Conservation (phyloP, 2,888 invertebrate genomes). For the Xanthia togata region DNA sequence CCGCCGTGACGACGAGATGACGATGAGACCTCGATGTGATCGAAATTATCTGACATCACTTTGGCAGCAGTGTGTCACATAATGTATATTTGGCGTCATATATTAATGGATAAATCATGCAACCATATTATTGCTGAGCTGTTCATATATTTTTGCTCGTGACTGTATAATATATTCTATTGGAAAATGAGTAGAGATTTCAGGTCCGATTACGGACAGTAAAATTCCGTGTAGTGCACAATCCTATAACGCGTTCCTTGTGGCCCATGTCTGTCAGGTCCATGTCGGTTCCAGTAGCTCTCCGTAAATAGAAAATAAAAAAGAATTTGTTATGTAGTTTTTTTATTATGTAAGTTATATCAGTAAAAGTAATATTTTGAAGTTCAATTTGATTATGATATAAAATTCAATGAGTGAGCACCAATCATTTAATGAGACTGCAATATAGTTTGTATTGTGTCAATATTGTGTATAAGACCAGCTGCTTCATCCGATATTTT, state of each 20-base stretch:
- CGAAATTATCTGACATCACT: no score
- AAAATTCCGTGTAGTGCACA: not conserved
- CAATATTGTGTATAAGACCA: constrained; percentile 25
- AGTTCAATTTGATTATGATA: not conserved
- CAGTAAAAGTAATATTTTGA: constrained; percentile 1
- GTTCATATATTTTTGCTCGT: no score
- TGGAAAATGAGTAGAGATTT: constrained; percentile 5
- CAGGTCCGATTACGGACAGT: not conserved
- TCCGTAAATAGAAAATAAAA: not conserved
- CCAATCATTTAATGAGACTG: not conserved
- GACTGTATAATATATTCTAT: no score
- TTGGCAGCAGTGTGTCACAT: no score
- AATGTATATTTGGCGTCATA: no score
- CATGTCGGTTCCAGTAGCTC: not conserved
- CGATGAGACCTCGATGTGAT: no score
- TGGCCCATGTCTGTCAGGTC: not conserved
- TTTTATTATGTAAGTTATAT: not conserved
- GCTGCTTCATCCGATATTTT: constrained; percentile 41
- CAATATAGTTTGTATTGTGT: constrained; percentile 7
- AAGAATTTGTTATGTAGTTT: not conserved
- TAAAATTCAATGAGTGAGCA: constrained; percentile 14
- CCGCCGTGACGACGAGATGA: no score
- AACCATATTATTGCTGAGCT: no score
- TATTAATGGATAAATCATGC: no score
- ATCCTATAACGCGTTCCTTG: not conserved